A percentile compares a stretch with the other conserved stretches of the same genome.
Evolutionary conservation across 37 sponge, comb jelly and placozoan species (phyloP).

Genomic region (Diacarnus erythraeanus): DNA sequence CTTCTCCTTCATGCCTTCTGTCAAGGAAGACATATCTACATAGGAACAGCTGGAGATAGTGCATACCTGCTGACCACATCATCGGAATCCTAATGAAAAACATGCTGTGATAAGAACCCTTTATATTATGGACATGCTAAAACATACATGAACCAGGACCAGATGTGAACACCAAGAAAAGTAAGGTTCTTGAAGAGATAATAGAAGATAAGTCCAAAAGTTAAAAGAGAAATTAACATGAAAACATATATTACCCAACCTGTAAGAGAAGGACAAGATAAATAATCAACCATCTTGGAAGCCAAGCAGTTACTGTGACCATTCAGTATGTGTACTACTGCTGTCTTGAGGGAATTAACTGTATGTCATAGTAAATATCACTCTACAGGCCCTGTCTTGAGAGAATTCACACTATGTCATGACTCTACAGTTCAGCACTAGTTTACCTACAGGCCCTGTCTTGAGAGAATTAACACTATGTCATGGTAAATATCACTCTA

Average conservation of each 20-base stretch:
- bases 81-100: slow-evolving; percentile 32
- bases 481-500: too few species aligned
- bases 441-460: too few species aligned
- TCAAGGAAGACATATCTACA: slow-evolving; percentile 30
- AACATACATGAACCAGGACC: slow-evolving; percentile 46
- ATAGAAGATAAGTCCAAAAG: slow-evolving; percentile 52
- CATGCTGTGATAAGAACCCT: background rate
- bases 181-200: slow-evolving; percentile 32
- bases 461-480: too few species aligned
- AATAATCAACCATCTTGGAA: too few species aligned
- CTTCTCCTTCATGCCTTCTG: background rate
- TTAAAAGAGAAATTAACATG: background rate
- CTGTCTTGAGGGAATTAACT: too few species aligned
- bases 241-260: slow-evolving; percentile 26
- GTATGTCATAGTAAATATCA: too few species aligned
- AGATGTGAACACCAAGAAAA: slow-evolving; percentile 26
- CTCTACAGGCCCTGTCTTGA: too few species aligned
- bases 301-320: too few species aligned
- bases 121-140: too few species aligned
- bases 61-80: slow-evolving; percentile 38
- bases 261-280: background rate
- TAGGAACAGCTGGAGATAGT: slow-evolving; percentile 35
- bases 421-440: too few species aligned
- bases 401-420: too few species aligned
- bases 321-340: too few species aligned